Evolutionary conservation across 2,113 vertebrate genomes (phyloP), one percentile per base, ranked within the genome.

Genomic region (Fulmarus glacialis): DNA sequence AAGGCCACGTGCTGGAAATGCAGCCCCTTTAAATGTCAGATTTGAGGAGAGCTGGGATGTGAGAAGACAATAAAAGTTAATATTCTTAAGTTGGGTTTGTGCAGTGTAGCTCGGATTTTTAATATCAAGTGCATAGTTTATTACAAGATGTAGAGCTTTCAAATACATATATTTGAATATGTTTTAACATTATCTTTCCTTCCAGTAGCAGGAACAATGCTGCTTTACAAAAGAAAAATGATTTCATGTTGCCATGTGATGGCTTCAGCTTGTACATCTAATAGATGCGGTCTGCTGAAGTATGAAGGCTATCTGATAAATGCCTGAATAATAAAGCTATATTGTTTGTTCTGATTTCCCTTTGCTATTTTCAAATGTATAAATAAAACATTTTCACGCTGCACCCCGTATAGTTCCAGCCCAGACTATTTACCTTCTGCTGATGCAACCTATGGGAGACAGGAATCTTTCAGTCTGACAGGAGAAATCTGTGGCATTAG

Each of bases 61-160:
- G 82, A 92, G 90, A 82, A 89, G 88, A 91, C 52, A 85, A 82
- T 86, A 85, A 87, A 92, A 96, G 50, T 87, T 94, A 91, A 93
- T 95, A 93, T 91, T 93, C 71, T 56, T 10, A 73, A 90, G 58
- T 77, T 16, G 3, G 64, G n/a, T 71, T 82, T 88, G 84, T 95
- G 89, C 62, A 73, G 93, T 0, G 4, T 82, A 83, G 94, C 88
- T 88, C 7, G 19, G 59, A 32, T 90, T 92, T 97, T 94, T 96
- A 94, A 96, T 95, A 97, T 95, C 21, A 21, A 91, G 79, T 47
- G 88, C 92, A 78, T 94, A 92, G 93, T 94, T 92, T 97, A 89
- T 93, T 85, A 92, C 95, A 95, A 85, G 89, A 73, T 81, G 81
- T 92, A 93, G 75, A 9, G 3, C 32, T 50, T 91, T 62, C 79